A percentile compares a stretch with the other conserved stretches of the same genome.
Evolutionary conservation across 2,888 invertebrate species (phyloP).

Genomic region (Latrodectus hesperus): DNA sequence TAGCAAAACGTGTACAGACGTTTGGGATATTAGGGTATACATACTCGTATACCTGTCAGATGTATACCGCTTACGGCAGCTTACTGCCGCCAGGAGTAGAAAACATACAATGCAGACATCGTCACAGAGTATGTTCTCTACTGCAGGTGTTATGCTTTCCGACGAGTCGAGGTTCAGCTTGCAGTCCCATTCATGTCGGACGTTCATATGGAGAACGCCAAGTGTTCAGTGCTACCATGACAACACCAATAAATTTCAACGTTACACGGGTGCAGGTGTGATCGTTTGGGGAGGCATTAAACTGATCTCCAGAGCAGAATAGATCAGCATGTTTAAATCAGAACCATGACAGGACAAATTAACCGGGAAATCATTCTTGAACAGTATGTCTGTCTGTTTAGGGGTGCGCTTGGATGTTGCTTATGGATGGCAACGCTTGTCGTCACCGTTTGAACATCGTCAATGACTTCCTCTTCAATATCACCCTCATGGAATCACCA

Average conservation of each 20-base stretch:
- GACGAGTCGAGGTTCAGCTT: conserved; percentile 11
- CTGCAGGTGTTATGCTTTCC: neutral
- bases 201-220: conserved; percentile 18
- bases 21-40: neutral
- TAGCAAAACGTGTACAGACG: neutral
- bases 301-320: conserved; percentile 2
- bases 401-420: neutral
- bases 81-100: conserved; percentile 10
- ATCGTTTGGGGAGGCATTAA: conserved; percentile 21
- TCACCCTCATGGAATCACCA: conserved; percentile 12
- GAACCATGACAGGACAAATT: conserved; percentile 14
- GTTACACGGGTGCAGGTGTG: neutral
- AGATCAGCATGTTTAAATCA: conserved; percentile 11
- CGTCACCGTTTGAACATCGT: conserved; percentile 12
- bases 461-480: conserved; percentile 10
- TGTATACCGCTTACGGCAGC: neutral
- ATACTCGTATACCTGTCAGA: conserved; percentile 13
- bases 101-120: neutral
- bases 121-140: neutral
- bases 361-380: conserved; percentile 22
- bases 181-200: conserved; percentile 1
- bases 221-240: conserved; percentile 5
- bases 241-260: conserved; percentile 1
- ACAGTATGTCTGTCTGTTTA: conserved; percentile 4
- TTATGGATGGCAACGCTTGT: conserved; percentile 1